A percentile compares a stretch with the other conserved stretches of the same genome.
Conservation (phyloP, 2,888 invertebrate genomes). For the Xestobium rufovillosum region DNA sequence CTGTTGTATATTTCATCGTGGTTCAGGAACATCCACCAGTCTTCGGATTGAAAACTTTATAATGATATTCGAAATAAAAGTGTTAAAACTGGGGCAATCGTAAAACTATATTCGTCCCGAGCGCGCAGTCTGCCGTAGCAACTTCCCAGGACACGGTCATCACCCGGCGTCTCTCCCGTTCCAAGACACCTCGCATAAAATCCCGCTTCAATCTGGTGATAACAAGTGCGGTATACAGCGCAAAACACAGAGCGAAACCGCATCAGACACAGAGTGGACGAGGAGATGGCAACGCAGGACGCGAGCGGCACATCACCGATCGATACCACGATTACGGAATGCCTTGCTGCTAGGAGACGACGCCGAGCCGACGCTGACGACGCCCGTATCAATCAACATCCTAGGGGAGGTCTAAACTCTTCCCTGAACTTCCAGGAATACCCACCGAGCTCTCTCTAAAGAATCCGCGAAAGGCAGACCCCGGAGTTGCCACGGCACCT, state of each 20-base stretch:
- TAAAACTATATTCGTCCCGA: too few relatives aligned
- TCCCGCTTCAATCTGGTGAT: not conserved
- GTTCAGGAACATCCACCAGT: too few relatives aligned
- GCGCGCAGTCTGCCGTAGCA: too few relatives aligned
- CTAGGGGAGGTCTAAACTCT: conserved; percentile 13
- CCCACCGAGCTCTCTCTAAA: too few relatives aligned
- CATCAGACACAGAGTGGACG: not conserved
- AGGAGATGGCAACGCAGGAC: not conserved
- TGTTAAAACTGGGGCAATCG: too few relatives aligned
- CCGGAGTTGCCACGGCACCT: too few relatives aligned
- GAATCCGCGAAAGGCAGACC: too few relatives aligned
- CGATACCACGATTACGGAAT: conserved; percentile 27
- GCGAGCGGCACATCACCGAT: conserved; percentile 17
- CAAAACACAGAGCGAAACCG: not conserved
- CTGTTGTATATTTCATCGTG: too few relatives aligned
- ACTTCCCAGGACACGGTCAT: not conserved
- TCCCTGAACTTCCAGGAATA: too few relatives aligned
- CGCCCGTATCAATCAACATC: conserved; percentile 20
- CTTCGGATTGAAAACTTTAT: too few relatives aligned
- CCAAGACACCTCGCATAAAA: too few relatives aligned
- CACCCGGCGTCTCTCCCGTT: conserved; percentile 1
- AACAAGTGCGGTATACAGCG: not conserved
- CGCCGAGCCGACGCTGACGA: conserved; percentile 16
- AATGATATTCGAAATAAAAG: too few relatives aligned
- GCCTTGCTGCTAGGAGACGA: conserved; percentile 28